Base-by-base conservation (phyloP, 2,888 invertebrate species). In the Zhengitettix transpicula region DNA sequence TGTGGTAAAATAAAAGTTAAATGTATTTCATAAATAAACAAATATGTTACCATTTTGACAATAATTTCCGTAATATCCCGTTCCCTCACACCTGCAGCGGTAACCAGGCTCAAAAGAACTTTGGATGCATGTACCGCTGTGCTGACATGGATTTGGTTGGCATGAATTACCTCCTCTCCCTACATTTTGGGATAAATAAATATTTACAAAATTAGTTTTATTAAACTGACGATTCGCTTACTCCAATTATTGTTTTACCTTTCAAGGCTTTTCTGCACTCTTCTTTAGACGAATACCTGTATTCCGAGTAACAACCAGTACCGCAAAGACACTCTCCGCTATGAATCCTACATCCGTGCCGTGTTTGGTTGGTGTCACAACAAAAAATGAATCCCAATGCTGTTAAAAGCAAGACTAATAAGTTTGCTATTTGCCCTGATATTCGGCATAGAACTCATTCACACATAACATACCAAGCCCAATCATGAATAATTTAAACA, bases 21-120 rank as follows among this genome's bases (percentile, higher is more conserved):
- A 56, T 41, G 10, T 15, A 8, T 51, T 51, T 51, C 51, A 51
- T 51, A 51, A 51, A 28, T 28, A 28, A 2, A 28, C 7, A n/a
- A 47, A n/a, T 47, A 47, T 14, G 47, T 72, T 74, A 79, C 88
- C 82, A 77, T 79, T 80, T 67, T 84, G 83, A 71, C 88, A 88
- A 58, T 80, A 77, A 57, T 76, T 75, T 1, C 89, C 87, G 68
- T 83, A 84, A 70, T 74, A 87, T 55, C 86, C 87, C n/a, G 85
- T 84, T 58, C 85, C 84, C 66, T 83, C 84, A 68, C 86, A 87
- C 65, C 81, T 76, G 69, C 86, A 87, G 66, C 78, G 77, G 70
- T 75, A 87, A 11, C 84, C 83, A 1, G 83, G 82, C 15, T 66
- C 65, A 7, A 80, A 78, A 63, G 80, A 79, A 14, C 82, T 83